These are phyloP conservation scores for Raphicerus campestris DNA, from an alignment of 2,113 vertebrate species.

Conservation along the genomic window DNA sequence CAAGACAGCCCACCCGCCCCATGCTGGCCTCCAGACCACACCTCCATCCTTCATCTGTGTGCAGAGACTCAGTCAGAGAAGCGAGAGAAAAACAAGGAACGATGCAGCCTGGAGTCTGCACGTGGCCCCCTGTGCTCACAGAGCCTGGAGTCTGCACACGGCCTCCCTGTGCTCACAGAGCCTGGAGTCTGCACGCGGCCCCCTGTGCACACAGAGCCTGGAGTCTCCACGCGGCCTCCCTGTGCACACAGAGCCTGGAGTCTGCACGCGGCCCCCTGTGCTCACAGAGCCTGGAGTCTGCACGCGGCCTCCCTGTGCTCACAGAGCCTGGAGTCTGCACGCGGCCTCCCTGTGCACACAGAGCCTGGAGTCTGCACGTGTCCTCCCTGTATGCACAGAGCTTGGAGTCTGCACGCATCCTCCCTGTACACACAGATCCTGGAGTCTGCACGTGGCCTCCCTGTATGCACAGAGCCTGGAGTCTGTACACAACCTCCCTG, in stretches of 20 bases:
- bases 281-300: too few species aligned
- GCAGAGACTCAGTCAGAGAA: too few species aligned
- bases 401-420: too few species aligned
- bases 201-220: accelerated
- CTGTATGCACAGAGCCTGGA: too few species aligned
- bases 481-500: background rate
- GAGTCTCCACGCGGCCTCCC: accelerated
- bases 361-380: too few species aligned
- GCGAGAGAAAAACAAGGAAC: background rate
- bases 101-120: background rate
- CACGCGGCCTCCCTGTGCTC: accelerated
- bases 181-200: accelerated
- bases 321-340: too few species aligned
- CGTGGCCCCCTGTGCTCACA: accelerated
- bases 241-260: too few species aligned
- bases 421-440: accelerated
- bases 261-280: accelerated
- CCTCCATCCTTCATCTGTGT: background rate
- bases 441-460: too few species aligned
- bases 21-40: background rate
- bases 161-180: accelerated
- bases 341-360: accelerated
- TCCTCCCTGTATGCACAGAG: too few species aligned
- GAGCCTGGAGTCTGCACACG: accelerated
- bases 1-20: background rate